These are phyloP conservation scores for Hydropsyche betteni DNA, from an alignment of 2,888 invertebrate species.

Conservation along the genomic window DNA sequence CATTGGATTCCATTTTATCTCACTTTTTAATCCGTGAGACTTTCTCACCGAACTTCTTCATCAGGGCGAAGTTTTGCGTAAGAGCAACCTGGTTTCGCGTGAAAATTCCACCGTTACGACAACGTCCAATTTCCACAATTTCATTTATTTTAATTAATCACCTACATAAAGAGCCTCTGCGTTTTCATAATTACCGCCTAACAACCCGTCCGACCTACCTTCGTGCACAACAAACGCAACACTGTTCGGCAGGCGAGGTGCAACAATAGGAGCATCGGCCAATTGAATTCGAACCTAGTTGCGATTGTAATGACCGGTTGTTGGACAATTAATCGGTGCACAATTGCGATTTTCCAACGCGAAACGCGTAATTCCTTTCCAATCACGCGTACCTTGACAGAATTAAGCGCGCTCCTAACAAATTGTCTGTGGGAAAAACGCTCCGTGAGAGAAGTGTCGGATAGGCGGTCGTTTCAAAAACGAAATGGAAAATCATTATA, in stretches of 20 bases:
- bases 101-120: constrained; percentile 24
- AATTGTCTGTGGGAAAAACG: constrained; percentile 45
- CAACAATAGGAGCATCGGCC: no score
- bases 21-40: constrained; percentile 32
- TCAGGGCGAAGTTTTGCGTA: constrained; percentile 22
- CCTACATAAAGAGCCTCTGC: no score
- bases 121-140: constrained; percentile 14
- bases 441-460: constrained; percentile 41
- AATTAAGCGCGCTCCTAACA: constrained; percentile 39
- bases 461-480: constrained; percentile 19
- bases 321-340: not conserved
- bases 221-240: no score
- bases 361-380: constrained; percentile 28
- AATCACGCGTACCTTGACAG: constrained; percentile 31
- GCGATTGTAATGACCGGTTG: no score
- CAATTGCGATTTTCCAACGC: constrained; percentile 9
- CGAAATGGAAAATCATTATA: not conserved
- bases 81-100: constrained; percentile 28
- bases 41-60: constrained; percentile 26
- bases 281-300: no score
- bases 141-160: constrained; percentile 1
- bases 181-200: no score
- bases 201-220: no score
- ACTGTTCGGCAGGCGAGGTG: no score
- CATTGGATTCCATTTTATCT: constrained; percentile 19